Evolutionary conservation across 92 coral and sea anemone species (phyloP), one percentile per base, ranked within the genome.

Genomic region (Epizoanthus fatuus): DNA sequence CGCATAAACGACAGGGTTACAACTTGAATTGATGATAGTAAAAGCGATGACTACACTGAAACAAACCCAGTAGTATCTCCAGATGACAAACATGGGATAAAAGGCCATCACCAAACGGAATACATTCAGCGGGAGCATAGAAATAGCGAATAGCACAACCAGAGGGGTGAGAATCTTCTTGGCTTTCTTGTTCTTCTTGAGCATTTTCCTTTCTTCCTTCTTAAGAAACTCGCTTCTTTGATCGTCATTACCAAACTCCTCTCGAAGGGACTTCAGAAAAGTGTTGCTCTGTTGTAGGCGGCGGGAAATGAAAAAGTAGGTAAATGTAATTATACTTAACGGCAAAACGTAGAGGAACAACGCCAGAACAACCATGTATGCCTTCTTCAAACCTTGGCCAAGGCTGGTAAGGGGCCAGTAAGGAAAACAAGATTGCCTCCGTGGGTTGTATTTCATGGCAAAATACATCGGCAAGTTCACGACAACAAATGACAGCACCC

Each of bases 401-500:
- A 77, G 4, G 19, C 63, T 77, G 22, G 40, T 15, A 16, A 55
- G 19, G 7, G 82, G 40, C 82, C 82, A 77, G 13, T n/a, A 69
- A 59, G 63, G 56, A 14, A n/a, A 58, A 6, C 82, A 77, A 5
- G 16, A 37, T 60, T 77, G 53, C 56, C 6, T 9, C 39, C 39
- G 17, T 13, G 69, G 19, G 68, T 17, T 59, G 44, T 77, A 77
- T 8, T 59, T 44, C 3, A 44, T 77, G 70, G 58, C 19, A 29
- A 77, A 77, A 58, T 60, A 77, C 68, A 94, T 22, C 19, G 98
- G 98, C 2, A 87, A 86, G 13, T 88, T 86, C 7, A 89, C 87
- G 16, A 93, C 85, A 2, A 78, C 19, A 45, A 94, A 93, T 17
- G 98, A 94, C 20, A 72, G 81, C 11, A 90, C 44, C 98, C 98